Evolutionary conservation across 2,797 vertebrate species (phyloP).

Genomic region (Lacerta agilis): DNA sequence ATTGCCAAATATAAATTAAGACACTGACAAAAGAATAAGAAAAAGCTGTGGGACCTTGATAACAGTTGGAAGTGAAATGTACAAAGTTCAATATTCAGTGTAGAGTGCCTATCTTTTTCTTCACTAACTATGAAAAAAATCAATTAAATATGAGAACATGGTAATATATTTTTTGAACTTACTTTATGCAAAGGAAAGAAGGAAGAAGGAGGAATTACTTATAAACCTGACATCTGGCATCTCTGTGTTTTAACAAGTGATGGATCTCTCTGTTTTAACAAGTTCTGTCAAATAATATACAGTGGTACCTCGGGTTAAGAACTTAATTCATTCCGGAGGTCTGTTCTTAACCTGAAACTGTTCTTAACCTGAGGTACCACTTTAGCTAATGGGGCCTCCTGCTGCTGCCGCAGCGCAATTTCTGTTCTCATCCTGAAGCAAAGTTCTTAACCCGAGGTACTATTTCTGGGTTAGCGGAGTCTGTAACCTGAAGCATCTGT

Average conservation of each 20-base stretch:
- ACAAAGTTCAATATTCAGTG: background rate
- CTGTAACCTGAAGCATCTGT: no score
- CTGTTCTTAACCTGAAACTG: no score
- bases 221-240: background rate
- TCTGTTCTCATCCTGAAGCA: no score
- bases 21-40: slow-evolving; percentile 8
- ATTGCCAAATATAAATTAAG: background rate
- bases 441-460: no score
- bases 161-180: background rate
- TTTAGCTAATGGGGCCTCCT: no score
- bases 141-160: background rate
- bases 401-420: no score
- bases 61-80: background rate
- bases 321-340: no score
- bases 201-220: background rate
- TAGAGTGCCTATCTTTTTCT: background rate
- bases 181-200: background rate
- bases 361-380: no score
- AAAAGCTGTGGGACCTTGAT: background rate
- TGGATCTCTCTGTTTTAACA: background rate
- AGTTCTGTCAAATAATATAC: no score
- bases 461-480: no score
- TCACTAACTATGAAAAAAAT: background rate
- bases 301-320: no score
- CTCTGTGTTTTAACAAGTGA: background rate